Evolutionary conservation across 23 tunicate species (phyloP).

Genomic region (Halocynthia aurantium): DNA sequence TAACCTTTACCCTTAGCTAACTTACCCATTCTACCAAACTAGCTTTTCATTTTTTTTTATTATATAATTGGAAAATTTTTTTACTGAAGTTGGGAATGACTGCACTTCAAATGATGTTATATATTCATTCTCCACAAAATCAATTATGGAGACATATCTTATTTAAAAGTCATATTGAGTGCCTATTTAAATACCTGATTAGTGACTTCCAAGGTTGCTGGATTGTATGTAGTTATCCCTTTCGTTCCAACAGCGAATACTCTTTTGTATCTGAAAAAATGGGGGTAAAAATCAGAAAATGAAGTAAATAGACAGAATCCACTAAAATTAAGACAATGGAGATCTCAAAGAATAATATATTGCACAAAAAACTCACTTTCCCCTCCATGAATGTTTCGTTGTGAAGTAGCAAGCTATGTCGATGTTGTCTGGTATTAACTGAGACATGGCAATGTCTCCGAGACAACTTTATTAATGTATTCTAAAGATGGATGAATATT

Average conservation of each 20-base stretch:
- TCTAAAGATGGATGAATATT: no score
- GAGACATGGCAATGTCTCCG: slow-evolving; percentile 33
- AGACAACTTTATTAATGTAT: no score
- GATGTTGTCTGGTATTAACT: slow-evolving; percentile 72
- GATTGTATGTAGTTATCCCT: slow-evolving; percentile 92
- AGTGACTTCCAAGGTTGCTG: slow-evolving; percentile 70
- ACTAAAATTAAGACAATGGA: not conserved
- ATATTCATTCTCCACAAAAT: no score
- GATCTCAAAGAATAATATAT: not conserved
- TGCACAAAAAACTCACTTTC: slow-evolving; percentile 53
- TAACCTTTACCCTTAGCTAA: no score
- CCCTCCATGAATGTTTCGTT: slow-evolving; percentile 97
- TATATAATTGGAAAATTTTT: no score
- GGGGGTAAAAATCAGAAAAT: not conserved
- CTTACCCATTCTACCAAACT: no score
- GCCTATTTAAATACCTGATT: slow-evolving; percentile 58
- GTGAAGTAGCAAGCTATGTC: slow-evolving; percentile 81
- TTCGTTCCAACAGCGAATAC: slow-evolving; percentile 89
- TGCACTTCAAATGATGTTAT: no score
- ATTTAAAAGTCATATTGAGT: not conserved
- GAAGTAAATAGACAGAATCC: not conserved
- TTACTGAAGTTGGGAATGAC: no score
- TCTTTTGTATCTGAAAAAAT: slow-evolving; percentile 59
- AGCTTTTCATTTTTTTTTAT: no score
- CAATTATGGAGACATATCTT: not conserved